Conservation (phyloP, 2,888 invertebrate genomes). For the Tridacna crocea region DNA sequence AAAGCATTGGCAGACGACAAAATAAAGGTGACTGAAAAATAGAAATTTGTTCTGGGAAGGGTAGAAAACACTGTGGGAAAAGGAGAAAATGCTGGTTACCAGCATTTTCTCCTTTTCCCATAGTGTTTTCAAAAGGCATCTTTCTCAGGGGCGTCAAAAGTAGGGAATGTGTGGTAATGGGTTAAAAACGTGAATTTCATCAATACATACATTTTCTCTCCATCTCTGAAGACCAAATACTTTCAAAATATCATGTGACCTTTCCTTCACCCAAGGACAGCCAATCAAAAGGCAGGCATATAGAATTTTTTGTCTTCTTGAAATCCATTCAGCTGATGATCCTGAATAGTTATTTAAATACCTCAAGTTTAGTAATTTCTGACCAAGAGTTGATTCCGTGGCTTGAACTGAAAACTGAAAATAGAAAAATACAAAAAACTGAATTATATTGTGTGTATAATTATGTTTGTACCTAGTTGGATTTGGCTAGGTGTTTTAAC, state of each 20-base stretch:
- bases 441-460: too few relatives aligned
- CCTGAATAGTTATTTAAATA: slow-evolving; percentile 85
- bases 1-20: too few relatives aligned
- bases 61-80: too few relatives aligned
- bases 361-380: slow-evolving; percentile 91
- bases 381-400: slow-evolving; percentile 90
- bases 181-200: background rate
- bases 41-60: too few relatives aligned
- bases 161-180: too few relatives aligned
- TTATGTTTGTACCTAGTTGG: too few relatives aligned
- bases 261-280: slow-evolving; percentile 78
- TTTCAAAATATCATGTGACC: slow-evolving; percentile 66
- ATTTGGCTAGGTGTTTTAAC: too few relatives aligned
- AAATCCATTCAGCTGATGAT: slow-evolving; percentile 67
- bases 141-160: too few relatives aligned
- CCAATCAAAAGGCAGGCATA: slow-evolving; percentile 77
- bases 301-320: slow-evolving; percentile 73
- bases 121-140: too few relatives aligned
- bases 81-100: too few relatives aligned
- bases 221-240: slow-evolving; percentile 61
- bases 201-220: slow-evolving; percentile 61
- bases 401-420: slow-evolving; percentile 77
- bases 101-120: too few relatives aligned
- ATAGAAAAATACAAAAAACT: background rate
- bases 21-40: too few relatives aligned